A percentile compares a stretch with the other conserved stretches of the same genome.
phyloP scores from a whole-genome alignment of 1,140 invertebrate species.

The Drosophila littoralis region DNA sequence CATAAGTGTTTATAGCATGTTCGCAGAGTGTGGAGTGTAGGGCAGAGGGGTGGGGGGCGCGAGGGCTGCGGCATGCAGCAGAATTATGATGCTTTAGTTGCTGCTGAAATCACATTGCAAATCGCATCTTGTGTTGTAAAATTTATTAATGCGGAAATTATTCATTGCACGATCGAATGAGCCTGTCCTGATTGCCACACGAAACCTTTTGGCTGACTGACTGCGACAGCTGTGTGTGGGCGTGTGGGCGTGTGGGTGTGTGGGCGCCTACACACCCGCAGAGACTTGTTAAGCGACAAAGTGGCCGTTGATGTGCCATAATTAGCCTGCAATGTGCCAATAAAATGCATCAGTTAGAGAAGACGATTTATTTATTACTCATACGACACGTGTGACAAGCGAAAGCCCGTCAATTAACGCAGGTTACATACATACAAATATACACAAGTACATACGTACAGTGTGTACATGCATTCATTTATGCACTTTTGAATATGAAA shows the following conservation, averaged over 20 bases:
- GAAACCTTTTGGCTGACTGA: conserved; percentile 4
- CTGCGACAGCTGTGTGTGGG: conserved; percentile 6
- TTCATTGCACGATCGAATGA: conserved; percentile 83
- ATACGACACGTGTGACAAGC: conserved; percentile 39
- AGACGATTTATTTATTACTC: conserved; percentile 40
- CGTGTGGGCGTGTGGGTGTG: conserved; percentile 1
- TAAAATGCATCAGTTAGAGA: conserved; percentile 41
- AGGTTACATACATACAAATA: background rate
- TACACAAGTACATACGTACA: background rate
- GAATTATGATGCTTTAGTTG: conserved; percentile 18
- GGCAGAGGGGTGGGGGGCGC: background rate
- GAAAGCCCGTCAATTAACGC: conserved; percentile 10
- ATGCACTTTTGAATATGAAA: background rate
- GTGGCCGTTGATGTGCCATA: conserved; percentile 47
- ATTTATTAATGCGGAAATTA: conserved; percentile 84
- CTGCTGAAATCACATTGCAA: conserved; percentile 65
- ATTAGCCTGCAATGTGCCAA: conserved; percentile 42
- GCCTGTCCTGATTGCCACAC: conserved; percentile 68
- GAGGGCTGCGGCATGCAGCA: background rate
- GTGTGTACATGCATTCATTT: background rate
- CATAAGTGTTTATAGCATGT: background rate
- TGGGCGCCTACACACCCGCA: background rate
- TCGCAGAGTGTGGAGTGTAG: too few species aligned
- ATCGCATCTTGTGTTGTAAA: conserved; percentile 80
- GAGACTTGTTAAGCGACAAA: conserved; percentile 28